phyloP scores from a whole-genome alignment of 2,888 invertebrate species.

The Timema podura region DNA sequence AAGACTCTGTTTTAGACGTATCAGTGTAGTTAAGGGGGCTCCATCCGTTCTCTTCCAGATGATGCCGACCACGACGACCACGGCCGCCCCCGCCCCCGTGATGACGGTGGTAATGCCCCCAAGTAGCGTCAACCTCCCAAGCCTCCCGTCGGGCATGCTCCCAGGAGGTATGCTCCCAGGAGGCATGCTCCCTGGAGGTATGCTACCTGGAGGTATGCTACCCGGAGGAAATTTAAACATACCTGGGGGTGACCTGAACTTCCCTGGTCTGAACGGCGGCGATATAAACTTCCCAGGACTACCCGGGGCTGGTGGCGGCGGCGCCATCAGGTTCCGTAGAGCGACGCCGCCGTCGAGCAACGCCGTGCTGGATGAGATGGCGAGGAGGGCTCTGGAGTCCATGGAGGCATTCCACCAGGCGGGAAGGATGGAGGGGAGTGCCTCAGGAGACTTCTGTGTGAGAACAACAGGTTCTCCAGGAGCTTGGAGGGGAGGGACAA shows the following conservation, averaged over 20 bases:
- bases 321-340: conserved; percentile 35
- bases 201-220: too few relatives aligned
- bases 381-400: conserved; percentile 52
- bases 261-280: conserved; percentile 36
- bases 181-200: too few relatives aligned
- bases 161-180: too few relatives aligned
- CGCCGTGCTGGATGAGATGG: conserved; percentile 51
- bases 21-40: too few relatives aligned
- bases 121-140: too few relatives aligned
- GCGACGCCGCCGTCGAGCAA: conserved; percentile 36
- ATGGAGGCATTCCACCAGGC: conserved; percentile 55
- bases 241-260: background rate
- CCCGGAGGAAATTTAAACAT: too few relatives aligned
- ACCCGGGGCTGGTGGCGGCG: conserved; percentile 15
- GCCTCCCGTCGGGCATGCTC: too few relatives aligned
- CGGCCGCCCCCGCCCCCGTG: too few relatives aligned
- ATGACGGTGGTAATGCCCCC: too few relatives aligned
- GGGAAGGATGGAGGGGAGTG: conserved; percentile 53
- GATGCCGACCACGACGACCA: too few relatives aligned
- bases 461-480: conserved; percentile 62
- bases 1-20: too few relatives aligned
- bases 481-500: conserved; percentile 52
- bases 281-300: background rate
- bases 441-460: conserved; percentile 60
- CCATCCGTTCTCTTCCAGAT: too few relatives aligned